A percentile compares a stretch with the other conserved stretches of the same genome.
These are phyloP conservation scores for Nyctibius grandis DNA, from an alignment of 2,797 vertebrate species.

Conservation along the genomic window DNA sequence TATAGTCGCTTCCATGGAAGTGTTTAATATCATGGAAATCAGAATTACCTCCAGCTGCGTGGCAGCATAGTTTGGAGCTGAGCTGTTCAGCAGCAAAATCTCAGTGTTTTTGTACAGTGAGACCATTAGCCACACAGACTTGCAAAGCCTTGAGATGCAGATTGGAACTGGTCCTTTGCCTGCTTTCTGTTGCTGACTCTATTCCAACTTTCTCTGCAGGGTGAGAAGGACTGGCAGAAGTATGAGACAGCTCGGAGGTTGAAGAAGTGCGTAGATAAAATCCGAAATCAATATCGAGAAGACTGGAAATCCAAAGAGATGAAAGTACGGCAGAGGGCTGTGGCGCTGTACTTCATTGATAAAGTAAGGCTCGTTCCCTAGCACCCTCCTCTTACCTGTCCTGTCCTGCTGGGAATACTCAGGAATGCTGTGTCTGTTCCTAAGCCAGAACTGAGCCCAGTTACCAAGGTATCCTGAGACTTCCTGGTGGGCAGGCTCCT, in stretches of 20 bases:
- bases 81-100: not conserved
- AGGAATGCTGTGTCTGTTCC: not conserved
- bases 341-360: constrained; percentile 97
- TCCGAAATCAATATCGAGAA: constrained; percentile 90
- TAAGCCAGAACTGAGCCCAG: not conserved
- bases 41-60: constrained; percentile 47
- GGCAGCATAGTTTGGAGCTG: not conserved
- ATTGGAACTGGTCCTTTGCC: not conserved
- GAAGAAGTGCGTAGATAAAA: constrained; percentile 92
- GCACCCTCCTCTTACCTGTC: not conserved
- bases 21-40: not conserved
- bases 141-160: not conserved
- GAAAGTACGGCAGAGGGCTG: constrained; percentile 93
- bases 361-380: constrained; percentile 78
- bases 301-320: constrained; percentile 99
- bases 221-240: constrained; percentile 99
- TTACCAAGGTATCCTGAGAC: not conserved
- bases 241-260: constrained; percentile 92
- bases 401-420: not conserved
- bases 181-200: not conserved
- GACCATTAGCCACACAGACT: not conserved
- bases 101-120: not conserved
- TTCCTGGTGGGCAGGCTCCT: not conserved
- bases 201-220: constrained; percentile 73
- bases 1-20: constrained; percentile 16